Conservation (phyloP, 2,888 invertebrate species). For the Kuschelorhynchus macadamiae region DNA sequence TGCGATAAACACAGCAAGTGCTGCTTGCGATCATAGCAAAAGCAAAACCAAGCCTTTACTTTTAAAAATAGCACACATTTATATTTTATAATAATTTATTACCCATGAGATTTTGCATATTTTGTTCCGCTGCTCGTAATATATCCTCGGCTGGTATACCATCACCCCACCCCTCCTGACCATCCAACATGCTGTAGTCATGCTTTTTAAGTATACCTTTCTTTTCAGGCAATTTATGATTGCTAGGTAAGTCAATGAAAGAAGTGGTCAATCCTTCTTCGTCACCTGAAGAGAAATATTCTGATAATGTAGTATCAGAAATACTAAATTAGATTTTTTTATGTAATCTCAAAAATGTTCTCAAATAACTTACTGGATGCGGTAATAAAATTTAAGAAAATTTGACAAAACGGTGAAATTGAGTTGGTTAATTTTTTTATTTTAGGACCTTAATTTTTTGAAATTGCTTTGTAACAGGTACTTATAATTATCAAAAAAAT, state of each 20-base stretch:
- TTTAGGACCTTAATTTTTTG: too few species aligned
- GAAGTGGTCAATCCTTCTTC: slow-evolving; percentile 79
- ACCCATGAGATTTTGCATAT: slow-evolving; percentile 73
- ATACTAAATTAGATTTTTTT: too few species aligned
- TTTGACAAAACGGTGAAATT: too few species aligned
- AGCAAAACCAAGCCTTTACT: too few species aligned
- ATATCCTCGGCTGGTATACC: slow-evolving; percentile 74
- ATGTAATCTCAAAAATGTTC: neutral
- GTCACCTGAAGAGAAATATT: slow-evolving; percentile 61
- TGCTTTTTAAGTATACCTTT: slow-evolving; percentile 93
- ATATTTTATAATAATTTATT: slow-evolving; percentile 58
- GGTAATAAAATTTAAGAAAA: too few species aligned
- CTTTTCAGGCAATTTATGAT: slow-evolving; percentile 87
- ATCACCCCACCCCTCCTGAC: slow-evolving; percentile 82
- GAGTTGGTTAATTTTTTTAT: too few species aligned
- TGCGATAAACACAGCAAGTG: too few species aligned
- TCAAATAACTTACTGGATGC: neutral
- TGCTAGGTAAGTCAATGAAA: slow-evolving; percentile 86
- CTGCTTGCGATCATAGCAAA: too few species aligned
- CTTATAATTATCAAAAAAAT: too few species aligned
- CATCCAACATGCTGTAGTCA: slow-evolving; percentile 83
- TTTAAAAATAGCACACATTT: too few species aligned
- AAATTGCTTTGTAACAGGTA: too few species aligned
- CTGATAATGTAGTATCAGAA: neutral
- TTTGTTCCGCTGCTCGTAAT: slow-evolving; percentile 71